A percentile compares a stretch with the other conserved stretches of the same genome.
Conservation (phyloP, 1,140 invertebrate species). For the Drosophila subobscura region DNA sequence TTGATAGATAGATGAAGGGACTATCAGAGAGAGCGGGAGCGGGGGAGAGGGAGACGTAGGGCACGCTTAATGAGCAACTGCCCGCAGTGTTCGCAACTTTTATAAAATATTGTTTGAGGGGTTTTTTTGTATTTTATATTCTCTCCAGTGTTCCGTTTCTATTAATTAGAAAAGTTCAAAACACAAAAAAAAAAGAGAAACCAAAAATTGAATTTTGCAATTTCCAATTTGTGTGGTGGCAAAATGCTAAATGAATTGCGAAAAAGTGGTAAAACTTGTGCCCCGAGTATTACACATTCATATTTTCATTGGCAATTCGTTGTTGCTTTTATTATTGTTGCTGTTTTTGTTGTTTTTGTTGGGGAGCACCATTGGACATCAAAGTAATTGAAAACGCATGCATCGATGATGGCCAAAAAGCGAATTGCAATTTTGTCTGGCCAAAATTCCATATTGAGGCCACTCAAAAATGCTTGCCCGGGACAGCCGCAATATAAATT, state of each 20-base stretch:
- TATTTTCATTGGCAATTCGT: too few species aligned
- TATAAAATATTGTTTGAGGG: slow-evolving; percentile 40
- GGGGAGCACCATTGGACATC: slow-evolving; percentile 23
- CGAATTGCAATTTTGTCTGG: slow-evolving; percentile 45
- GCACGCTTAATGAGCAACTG: slow-evolving; percentile 55
- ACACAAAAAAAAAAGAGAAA: too few species aligned
- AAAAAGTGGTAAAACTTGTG: slow-evolving; percentile 41
- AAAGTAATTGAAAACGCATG: slow-evolving; percentile 62
- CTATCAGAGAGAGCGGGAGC: not conserved
- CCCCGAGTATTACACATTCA: too few species aligned
- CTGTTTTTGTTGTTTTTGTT: too few species aligned
- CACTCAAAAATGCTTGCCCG: slow-evolving; percentile 49
- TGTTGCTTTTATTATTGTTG: too few species aligned
- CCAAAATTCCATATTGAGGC: slow-evolving; percentile 34
- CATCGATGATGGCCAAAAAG: slow-evolving; percentile 55
- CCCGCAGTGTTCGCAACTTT: slow-evolving; percentile 39
- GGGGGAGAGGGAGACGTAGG: not conserved
- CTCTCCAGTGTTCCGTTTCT: slow-evolving; percentile 5
- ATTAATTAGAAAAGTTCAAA: slow-evolving; percentile 71
- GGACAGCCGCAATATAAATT: slow-evolving; percentile 53
- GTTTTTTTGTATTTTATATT: slow-evolving; percentile 34
- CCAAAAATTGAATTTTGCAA: slow-evolving; percentile 56
- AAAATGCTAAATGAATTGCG: slow-evolving; percentile 38
- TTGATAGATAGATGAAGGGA: slow-evolving; percentile 62
- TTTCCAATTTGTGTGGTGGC: slow-evolving; percentile 27